These are phyloP conservation scores for Macrosiphum euphorbiae DNA, from an alignment of 2,888 invertebrate species.

Conservation along the genomic window DNA sequence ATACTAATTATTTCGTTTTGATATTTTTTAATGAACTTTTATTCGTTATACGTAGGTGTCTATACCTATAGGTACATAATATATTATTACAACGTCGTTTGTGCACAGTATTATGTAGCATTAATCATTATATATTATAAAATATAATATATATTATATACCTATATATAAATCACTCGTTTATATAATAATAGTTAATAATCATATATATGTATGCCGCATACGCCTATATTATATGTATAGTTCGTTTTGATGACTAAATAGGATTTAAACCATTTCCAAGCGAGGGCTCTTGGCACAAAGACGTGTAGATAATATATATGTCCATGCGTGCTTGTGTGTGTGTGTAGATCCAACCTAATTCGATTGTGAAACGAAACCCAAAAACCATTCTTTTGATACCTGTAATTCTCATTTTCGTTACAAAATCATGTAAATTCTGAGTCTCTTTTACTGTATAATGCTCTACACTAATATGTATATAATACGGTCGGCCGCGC, in stretches of 20 bases:
- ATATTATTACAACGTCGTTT: neutral
- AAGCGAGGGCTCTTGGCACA: neutral
- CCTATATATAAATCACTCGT: neutral
- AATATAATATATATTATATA: neutral
- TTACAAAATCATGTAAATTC: constrained; percentile 12
- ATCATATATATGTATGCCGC: neutral
- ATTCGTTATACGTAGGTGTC: neutral
- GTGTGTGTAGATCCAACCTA: neutral
- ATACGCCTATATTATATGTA: neutral
- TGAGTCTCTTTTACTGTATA: neutral
- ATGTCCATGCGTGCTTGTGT: neutral
- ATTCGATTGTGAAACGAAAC: neutral
- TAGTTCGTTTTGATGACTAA: neutral
- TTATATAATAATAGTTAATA: neutral
- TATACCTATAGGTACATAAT: neutral
- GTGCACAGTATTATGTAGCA: neutral
- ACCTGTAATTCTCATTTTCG: neutral
- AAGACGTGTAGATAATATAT: neutral
- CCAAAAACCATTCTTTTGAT: constrained; percentile 3
- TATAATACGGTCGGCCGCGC: neutral
- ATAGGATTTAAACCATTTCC: constrained; percentile 13
- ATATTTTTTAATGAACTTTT: neutral
- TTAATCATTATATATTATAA: neutral
- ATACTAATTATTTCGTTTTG: neutral
- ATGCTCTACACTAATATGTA: neutral